These are phyloP conservation scores for Drosophila maculinotata DNA, from an alignment of 2,888 invertebrate genomes.

Conservation along the genomic window DNA sequence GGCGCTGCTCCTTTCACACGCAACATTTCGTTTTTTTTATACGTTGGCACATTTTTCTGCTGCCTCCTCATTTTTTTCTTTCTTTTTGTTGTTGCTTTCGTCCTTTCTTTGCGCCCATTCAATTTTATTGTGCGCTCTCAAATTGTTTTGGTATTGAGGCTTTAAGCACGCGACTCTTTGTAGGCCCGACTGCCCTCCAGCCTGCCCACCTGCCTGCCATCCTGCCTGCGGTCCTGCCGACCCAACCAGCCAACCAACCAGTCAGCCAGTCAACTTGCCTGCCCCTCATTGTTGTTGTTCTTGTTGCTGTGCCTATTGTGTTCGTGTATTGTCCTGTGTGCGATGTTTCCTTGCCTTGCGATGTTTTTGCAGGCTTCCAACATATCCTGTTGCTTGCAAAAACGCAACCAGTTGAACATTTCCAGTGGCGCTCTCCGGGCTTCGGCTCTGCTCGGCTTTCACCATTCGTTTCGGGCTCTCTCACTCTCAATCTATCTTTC, in stretches of 20 bases:
- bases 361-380: slow-evolving; percentile 75
- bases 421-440: slow-evolving; percentile 62
- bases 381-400: slow-evolving; percentile 78
- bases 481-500: slow-evolving; percentile 6
- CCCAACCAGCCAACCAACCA: slow-evolving; percentile 21
- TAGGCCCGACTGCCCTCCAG: slow-evolving; percentile 33
- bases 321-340: slow-evolving; percentile 38
- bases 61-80: slow-evolving; percentile 46
- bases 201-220: slow-evolving; percentile 2
- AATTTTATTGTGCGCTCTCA: slow-evolving; percentile 79
- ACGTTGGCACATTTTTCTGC: slow-evolving; percentile 64
- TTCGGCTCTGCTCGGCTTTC: slow-evolving; percentile 48
- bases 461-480: slow-evolving; percentile 7
- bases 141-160: slow-evolving; percentile 80
- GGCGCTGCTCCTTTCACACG: slow-evolving; percentile 77
- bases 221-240: slow-evolving; percentile 11
- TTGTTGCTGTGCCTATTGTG: slow-evolving; percentile 30
- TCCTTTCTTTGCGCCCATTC: slow-evolving; percentile 64
- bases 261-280: slow-evolving; percentile 41
- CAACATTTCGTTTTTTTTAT: slow-evolving; percentile 53
- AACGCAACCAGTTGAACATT: slow-evolving; percentile 79
- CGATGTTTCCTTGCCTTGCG: slow-evolving; percentile 64
- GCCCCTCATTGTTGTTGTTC: slow-evolving; percentile 25
- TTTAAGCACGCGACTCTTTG: slow-evolving; percentile 75
- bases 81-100: slow-evolving; percentile 38